phyloP scores from a whole-genome alignment of 2,113 vertebrate genomes.

The Hippocampus abdominalis region DNA sequence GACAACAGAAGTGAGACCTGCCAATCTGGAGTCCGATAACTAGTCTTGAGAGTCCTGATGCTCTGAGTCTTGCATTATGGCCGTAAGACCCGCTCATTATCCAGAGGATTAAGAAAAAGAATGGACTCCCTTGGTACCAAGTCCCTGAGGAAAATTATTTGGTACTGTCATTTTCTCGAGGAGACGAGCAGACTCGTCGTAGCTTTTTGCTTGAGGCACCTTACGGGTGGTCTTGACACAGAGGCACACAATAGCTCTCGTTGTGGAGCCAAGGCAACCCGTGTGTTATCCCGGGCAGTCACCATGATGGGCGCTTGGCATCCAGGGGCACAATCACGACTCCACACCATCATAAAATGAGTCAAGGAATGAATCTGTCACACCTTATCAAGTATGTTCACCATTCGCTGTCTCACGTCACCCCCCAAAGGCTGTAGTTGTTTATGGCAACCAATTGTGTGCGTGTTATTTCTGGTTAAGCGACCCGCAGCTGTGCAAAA shows the following conservation, averaged over 20 bases:
- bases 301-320: neutral
- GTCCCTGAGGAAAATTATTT: neutral
- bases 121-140: neutral
- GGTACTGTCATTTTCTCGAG: neutral
- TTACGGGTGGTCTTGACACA: neutral
- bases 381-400: neutral
- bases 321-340: neutral
- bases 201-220: neutral
- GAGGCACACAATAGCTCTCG: neutral
- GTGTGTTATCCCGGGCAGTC: neutral
- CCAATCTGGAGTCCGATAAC: neutral
- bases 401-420: neutral
- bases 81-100: neutral
- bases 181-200: neutral
- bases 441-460: slow-evolving; percentile 23
- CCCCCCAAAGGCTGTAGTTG: neutral
- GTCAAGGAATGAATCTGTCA: neutral
- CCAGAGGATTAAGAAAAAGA: neutral
- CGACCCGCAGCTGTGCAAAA: slow-evolving; percentile 20
- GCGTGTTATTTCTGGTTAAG: slow-evolving; percentile 21
- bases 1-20: neutral
- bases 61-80: neutral
- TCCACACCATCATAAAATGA: neutral
- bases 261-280: neutral
- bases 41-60: slow-evolving; percentile 8